phyloP scores from a whole-genome alignment of 2,113 vertebrate species.

The Peucedramus taeniatus region DNA sequence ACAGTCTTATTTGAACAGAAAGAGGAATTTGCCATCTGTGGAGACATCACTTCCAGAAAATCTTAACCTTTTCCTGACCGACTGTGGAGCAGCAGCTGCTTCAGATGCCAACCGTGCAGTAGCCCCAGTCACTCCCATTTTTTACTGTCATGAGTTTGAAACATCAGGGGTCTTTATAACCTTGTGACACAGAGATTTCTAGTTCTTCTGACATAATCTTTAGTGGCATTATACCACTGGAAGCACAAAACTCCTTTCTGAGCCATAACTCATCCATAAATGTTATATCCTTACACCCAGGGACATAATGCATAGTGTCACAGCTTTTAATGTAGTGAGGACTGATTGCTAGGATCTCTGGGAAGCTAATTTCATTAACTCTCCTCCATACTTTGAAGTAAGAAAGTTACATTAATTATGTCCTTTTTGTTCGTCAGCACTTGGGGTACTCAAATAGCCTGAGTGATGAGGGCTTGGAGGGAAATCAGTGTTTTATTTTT shows the following conservation, averaged over 20 bases:
- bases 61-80: constrained; percentile 16
- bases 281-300: not conserved
- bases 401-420: not conserved
- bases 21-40: constrained; percentile 58
- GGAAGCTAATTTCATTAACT: not conserved
- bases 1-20: constrained; percentile 49
- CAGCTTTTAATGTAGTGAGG: not conserved
- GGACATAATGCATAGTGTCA: not conserved
- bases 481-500: not conserved
- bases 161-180: not conserved
- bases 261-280: not conserved
- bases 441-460: not conserved
- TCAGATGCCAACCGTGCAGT: not conserved
- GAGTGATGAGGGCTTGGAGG: not conserved
- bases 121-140: not conserved
- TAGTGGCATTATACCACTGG: not conserved
- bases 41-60: constrained; percentile 39
- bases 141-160: not conserved
- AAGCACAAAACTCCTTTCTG: not conserved
- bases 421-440: not conserved
- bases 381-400: not conserved
- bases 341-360: not conserved
- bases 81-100: not conserved
- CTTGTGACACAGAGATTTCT: not conserved
- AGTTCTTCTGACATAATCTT: not conserved